Conservation (phyloP, 2,113 vertebrate species). For the Tachysurus fulvidraco region DNA sequence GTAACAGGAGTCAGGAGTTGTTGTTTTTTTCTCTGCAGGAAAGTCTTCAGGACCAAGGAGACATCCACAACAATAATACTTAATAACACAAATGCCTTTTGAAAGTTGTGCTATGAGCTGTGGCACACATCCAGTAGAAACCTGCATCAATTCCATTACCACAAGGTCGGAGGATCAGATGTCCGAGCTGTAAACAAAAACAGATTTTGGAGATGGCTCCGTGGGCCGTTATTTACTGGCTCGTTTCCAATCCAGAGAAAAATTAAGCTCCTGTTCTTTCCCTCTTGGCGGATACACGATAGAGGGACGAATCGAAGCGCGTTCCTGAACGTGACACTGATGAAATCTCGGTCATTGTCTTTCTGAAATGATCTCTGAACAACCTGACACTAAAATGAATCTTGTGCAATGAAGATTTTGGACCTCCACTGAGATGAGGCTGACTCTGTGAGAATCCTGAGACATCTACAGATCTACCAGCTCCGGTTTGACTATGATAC, state of each 20-base stretch:
- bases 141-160: constrained; percentile 11
- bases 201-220: constrained; percentile 7
- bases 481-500: no score
- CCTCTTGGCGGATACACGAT: background rate
- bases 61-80: background rate
- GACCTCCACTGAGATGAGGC: no score
- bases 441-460: no score
- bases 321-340: constrained; percentile 14
- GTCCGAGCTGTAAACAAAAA: constrained; percentile 11
- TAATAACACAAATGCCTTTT: background rate
- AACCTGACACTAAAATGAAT: background rate
- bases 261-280: background rate
- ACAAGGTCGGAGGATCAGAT: constrained; percentile 28
- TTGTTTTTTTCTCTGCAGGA: background rate
- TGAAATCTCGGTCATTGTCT: constrained; percentile 2
- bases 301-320: background rate
- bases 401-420: no score
- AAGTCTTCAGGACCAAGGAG: no score
- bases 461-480: no score
- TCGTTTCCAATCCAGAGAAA: constrained; percentile 1
- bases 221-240: constrained; percentile 21
- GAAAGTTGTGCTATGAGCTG: background rate
- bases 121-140: constrained; percentile 5
- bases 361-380: background rate
- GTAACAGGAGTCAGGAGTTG: background rate